phyloP scores from a whole-genome alignment of 2,888 invertebrate species.

The Tetropium fuscum region DNA sequence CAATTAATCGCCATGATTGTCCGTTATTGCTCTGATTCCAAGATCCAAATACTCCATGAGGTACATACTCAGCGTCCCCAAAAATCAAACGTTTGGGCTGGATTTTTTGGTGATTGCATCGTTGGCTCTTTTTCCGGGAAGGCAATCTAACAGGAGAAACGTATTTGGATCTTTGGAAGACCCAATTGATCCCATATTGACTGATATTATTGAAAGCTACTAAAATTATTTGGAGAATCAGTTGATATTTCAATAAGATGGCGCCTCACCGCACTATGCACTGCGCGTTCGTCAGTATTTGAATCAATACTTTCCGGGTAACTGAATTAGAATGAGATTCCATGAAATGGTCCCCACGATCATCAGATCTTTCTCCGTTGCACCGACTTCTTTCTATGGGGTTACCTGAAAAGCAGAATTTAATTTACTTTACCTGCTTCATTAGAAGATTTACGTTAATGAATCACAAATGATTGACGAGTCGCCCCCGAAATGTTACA shows the following conservation, averaged over 20 bases:
- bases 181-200: constrained; percentile 3
- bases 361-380: too few species aligned
- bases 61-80: constrained; percentile 6
- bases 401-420: not conserved
- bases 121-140: constrained; percentile 7
- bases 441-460: too few species aligned
- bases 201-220: not conserved
- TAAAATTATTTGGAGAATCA: not conserved
- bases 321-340: not conserved
- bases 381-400: too few species aligned
- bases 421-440: not conserved
- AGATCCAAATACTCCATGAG: not conserved
- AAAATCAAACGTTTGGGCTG: constrained; percentile 1
- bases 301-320: not conserved
- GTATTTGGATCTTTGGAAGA: constrained; percentile 1
- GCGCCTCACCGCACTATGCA: not conserved
- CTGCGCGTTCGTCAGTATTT: not conserved
- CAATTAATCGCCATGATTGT: not conserved
- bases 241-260: constrained; percentile 8
- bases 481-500: not conserved
- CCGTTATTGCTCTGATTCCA: not conserved
- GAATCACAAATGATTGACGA: too few species aligned
- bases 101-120: not conserved
- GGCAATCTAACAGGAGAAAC: constrained; percentile 1
- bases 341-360: not conserved